Evolutionary conservation across 2,888 invertebrate species (phyloP).

Genomic region (Epirrhoe alternata): DNA sequence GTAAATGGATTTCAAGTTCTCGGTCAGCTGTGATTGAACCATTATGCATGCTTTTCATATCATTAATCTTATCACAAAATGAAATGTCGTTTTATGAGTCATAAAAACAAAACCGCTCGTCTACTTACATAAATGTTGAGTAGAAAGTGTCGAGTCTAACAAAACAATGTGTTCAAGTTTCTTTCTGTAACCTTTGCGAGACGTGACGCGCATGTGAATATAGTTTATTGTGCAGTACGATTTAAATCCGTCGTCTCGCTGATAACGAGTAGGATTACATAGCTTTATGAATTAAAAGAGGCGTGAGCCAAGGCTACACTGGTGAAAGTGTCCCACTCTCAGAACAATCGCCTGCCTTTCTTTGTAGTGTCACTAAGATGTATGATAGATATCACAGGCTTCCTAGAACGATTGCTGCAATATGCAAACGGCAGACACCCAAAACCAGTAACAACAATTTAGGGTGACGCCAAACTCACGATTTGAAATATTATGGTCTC

Average conservation of each 20-base stretch:
- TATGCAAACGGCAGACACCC: conserved; percentile 50
- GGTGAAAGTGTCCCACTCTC: conserved; percentile 79
- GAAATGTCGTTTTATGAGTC: conserved; percentile 45
- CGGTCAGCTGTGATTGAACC: conserved; percentile 46
- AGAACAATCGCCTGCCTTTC: conserved; percentile 75
- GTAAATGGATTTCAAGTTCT: conserved; percentile 50
- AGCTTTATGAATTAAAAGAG: conserved; percentile 68
- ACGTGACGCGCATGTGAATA: conserved; percentile 70
- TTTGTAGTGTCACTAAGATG: conserved; percentile 74
- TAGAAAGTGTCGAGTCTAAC: conserved; percentile 75
- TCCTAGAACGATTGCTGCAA: conserved; percentile 62
- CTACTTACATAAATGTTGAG: conserved; percentile 49
- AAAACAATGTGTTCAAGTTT: conserved; percentile 65
- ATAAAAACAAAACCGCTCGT: conserved; percentile 45
- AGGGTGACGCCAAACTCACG: too few species aligned
- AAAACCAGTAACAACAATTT: neutral
- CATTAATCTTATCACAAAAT: conserved; percentile 43
- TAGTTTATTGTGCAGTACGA: conserved; percentile 63
- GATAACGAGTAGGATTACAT: conserved; percentile 73
- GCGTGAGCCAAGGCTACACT: conserved; percentile 60
- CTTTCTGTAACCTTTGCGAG: conserved; percentile 66
- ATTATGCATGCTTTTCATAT: conserved; percentile 34
- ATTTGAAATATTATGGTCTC: too few species aligned
- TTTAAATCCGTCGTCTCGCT: conserved; percentile 63
- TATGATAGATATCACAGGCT: conserved; percentile 68